Conservation (phyloP, 2,113 vertebrate genomes). For the Anolis sagrei region DNA sequence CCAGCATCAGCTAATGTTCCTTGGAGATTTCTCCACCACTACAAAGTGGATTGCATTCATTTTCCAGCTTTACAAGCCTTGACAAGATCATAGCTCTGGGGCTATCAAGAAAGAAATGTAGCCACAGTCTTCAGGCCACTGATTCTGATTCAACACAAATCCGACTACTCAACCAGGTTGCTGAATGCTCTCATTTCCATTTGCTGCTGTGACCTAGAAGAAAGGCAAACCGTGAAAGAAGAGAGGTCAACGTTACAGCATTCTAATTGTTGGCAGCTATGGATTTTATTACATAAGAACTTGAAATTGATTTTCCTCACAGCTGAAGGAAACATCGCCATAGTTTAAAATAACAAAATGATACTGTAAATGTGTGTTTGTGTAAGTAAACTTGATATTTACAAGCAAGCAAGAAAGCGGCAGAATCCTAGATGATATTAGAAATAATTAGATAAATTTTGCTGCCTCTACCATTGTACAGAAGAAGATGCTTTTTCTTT, state of each 20-base stretch:
- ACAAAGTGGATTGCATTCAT: not conserved
- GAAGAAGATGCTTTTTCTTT: no score
- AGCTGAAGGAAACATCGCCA: not conserved
- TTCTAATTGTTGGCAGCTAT: not conserved
- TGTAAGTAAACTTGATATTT: not conserved
- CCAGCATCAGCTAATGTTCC: not conserved
- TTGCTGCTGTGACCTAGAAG: not conserved
- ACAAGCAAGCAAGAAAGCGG: not conserved
- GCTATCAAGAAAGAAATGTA: not conserved
- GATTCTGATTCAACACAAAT: not conserved
- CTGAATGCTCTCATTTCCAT: not conserved
- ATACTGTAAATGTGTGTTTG: not conserved
- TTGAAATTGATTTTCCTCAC: not conserved
- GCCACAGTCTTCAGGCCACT: not conserved
- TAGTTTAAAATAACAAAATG: not conserved
- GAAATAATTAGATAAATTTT: not conserved
- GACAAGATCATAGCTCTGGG: not conserved
- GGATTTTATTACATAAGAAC: not conserved
- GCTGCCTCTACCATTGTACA: no score
- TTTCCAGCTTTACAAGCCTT: not conserved
- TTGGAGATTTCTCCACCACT: slow-evolving; percentile 13
- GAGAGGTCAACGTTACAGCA: not conserved
- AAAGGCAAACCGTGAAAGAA: not conserved
- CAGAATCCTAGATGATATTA: not conserved
- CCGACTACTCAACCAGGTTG: not conserved